Conservation (phyloP, 2,888 invertebrate species). For the Tryphoninae sp. region DNA sequence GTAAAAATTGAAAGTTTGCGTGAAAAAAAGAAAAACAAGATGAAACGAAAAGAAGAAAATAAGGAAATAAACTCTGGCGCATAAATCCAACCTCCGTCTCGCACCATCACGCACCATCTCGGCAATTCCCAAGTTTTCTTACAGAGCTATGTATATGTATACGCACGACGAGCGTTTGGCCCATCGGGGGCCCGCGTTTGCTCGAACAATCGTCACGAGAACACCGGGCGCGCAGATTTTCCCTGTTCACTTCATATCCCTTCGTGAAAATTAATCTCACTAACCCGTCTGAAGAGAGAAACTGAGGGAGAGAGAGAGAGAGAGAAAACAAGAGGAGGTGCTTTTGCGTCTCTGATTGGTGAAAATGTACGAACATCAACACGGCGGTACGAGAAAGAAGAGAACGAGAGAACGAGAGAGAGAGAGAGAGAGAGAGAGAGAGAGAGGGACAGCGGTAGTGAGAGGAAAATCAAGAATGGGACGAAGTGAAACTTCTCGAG, state of each 20-base stretch:
- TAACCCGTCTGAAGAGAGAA: conserved; percentile 34
- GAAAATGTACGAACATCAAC: conserved; percentile 29
- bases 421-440: no score
- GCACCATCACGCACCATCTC: neutral
- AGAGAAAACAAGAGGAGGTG: neutral
- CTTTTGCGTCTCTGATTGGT: conserved; percentile 20
- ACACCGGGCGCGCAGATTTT: conserved; percentile 12
- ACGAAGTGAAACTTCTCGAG: conserved; percentile 47
- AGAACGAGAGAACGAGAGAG: neutral
- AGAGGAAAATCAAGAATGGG: conserved; percentile 8
- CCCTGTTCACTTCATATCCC: conserved; percentile 28
- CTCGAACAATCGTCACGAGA: conserved; percentile 46
- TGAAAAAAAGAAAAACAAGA: no score
- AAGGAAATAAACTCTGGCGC: neutral
- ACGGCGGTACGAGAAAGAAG: neutral
- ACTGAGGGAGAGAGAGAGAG: conserved; percentile 7
- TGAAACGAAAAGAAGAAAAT: no score
- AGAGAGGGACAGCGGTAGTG: neutral
- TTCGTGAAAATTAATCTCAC: conserved; percentile 55
- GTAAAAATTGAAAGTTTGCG: no score
- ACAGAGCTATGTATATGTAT: neutral
- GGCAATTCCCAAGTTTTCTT: neutral
- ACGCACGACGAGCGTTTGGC: neutral
- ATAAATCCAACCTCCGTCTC: neutral
- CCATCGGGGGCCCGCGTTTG: conserved; percentile 16